These are phyloP conservation scores for Neopipo cinnamomea DNA, from an alignment of 2,113 vertebrate genomes.

Conservation along the genomic window DNA sequence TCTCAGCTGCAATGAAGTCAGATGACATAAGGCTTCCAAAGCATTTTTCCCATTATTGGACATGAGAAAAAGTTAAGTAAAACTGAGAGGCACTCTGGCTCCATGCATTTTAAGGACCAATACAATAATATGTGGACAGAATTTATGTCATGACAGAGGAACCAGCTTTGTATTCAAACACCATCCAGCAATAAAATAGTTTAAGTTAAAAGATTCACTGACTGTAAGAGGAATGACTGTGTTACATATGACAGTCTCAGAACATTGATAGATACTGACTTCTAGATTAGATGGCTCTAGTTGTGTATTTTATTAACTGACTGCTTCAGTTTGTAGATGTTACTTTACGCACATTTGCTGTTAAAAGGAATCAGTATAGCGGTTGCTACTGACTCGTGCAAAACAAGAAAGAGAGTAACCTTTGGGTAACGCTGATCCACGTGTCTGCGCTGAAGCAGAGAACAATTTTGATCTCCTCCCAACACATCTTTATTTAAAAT, in stretches of 20 bases:
- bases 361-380: not conserved
- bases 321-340: not conserved
- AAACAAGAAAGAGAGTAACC: not conserved
- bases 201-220: not conserved
- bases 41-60: not conserved
- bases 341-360: not conserved
- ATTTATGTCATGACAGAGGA: not conserved
- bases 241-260: not conserved
- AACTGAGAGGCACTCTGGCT: not conserved
- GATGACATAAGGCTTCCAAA: not conserved
- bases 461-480: not conserved
- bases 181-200: not conserved
- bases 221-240: not conserved
- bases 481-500: slow-evolving; percentile 1
- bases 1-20: not conserved
- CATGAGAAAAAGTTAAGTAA: not conserved
- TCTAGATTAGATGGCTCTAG: not conserved
- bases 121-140: not conserved
- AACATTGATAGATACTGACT: not conserved
- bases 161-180: not conserved
- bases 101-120: not conserved
- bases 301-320: not conserved
- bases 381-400: not conserved
- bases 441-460: not conserved
- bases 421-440: not conserved